These are phyloP conservation scores for Spea hammondii DNA, from an alignment of 2,797 vertebrate species.

Conservation along the genomic window DNA sequence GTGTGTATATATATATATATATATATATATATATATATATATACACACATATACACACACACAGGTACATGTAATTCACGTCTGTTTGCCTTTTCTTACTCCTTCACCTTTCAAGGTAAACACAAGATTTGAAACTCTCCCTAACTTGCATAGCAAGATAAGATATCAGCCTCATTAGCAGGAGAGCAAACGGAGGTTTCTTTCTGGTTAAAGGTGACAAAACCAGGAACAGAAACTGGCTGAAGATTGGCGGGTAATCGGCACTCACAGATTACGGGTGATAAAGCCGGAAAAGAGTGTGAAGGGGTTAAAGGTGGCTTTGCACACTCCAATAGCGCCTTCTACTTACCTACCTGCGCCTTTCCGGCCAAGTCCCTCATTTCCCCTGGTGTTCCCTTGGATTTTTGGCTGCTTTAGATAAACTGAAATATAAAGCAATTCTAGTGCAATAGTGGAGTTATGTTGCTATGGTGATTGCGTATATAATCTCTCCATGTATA, in stretches of 20 bases:
- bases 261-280: conserved; percentile 34
- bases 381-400: too few relatives aligned
- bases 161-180: conserved; percentile 69
- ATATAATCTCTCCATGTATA: too few relatives aligned
- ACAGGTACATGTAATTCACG: too few relatives aligned
- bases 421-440: too few relatives aligned
- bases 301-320: conserved; percentile 46
- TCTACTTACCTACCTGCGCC: too few relatives aligned
- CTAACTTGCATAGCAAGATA: conserved; percentile 44
- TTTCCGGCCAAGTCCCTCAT: too few relatives aligned
- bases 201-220: conserved; percentile 62
- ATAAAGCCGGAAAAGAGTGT: conserved; percentile 48
- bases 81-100: conserved; percentile 50
- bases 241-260: conserved; percentile 44
- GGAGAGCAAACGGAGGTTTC: conserved; percentile 61
- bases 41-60: too few relatives aligned
- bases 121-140: conserved; percentile 67
- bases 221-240: conserved; percentile 44
- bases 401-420: too few relatives aligned
- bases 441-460: too few relatives aligned
- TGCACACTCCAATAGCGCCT: conserved; percentile 28
- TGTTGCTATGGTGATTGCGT: too few relatives aligned
- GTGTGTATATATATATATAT: conserved; percentile 50
- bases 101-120: conserved; percentile 66
- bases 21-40: too few relatives aligned